phyloP scores from a whole-genome alignment of 2,888 invertebrate genomes.

The Hemicrepidius hirtus region DNA sequence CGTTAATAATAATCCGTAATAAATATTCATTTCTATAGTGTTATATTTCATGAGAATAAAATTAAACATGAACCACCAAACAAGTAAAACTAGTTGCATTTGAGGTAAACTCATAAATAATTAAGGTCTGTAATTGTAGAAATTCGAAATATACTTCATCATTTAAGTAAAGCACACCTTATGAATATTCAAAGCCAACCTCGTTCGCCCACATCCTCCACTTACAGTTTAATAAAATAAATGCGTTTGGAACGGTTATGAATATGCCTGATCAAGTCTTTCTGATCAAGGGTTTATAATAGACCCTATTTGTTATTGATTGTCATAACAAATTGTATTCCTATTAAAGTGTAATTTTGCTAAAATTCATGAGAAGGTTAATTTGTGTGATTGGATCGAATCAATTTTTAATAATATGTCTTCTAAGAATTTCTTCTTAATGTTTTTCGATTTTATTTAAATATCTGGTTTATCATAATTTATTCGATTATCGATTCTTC shows the following conservation, averaged over 20 bases:
- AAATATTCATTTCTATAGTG: no score
- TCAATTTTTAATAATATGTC: no score
- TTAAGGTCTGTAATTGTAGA: conserved; percentile 7
- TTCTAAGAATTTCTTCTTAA: no score
- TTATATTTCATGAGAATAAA: not conserved
- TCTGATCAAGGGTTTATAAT: not conserved
- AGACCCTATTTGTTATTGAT: not conserved
- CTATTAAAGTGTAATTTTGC: no score
- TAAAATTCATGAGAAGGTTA: no score
- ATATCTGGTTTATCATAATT: no score
- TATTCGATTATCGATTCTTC: no score
- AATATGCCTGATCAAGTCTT: conserved; percentile 6
- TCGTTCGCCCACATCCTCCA: conserved; percentile 12
- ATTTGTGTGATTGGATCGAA: no score
- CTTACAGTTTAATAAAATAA: conserved; percentile 21
- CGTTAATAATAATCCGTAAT: no score
- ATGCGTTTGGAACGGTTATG: conserved; percentile 10
- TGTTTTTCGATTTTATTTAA: no score
- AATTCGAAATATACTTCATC: conserved; percentile 22
- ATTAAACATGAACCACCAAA: not conserved
- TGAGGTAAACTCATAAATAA: conserved; percentile 14
- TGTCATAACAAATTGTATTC: no score
- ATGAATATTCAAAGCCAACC: conserved; percentile 26
- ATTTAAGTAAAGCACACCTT: conserved; percentile 7
- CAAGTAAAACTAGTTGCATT: not conserved